These are phyloP conservation scores for Nixonia krombeini DNA, from an alignment of 1,140 invertebrate genomes.

Conservation along the genomic window DNA sequence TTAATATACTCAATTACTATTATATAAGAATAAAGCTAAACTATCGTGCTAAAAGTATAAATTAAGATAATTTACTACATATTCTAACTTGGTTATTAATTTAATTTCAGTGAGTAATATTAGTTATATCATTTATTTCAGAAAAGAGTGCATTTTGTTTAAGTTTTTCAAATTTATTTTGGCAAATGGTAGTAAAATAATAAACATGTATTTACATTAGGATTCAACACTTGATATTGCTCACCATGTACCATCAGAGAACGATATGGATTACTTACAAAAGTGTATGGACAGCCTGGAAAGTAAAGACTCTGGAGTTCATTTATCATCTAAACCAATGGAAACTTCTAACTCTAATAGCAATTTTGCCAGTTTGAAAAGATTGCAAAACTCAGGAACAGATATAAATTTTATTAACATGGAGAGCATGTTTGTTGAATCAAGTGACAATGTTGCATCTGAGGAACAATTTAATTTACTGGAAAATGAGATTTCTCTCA, in stretches of 20 bases:
- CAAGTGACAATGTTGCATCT: slow-evolving; percentile 28
- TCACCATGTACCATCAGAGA: slow-evolving; percentile 15
- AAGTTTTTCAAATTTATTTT: slow-evolving; percentile 5
- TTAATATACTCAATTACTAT: no score
- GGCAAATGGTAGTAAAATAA: no score
- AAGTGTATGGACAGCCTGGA: slow-evolving; percentile 45
- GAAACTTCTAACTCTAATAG: slow-evolving; percentile 33
- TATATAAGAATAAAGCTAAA: no score
- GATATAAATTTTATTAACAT: slow-evolving; percentile 46
- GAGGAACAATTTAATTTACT: slow-evolving; percentile 29
- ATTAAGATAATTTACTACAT: no score
- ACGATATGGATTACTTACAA: slow-evolving; percentile 39
- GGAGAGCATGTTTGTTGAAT: slow-evolving; percentile 37
- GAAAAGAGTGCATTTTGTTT: slow-evolving; percentile 9
- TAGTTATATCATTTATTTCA: no score
- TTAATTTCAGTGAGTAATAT: no score
- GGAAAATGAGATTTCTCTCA: slow-evolving; percentile 37
- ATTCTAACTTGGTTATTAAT: no score
- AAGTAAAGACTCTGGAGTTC: slow-evolving; percentile 44
- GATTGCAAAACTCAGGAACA: slow-evolving; percentile 26
- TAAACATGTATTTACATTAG: background rate
- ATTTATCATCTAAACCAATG: slow-evolving; percentile 32
- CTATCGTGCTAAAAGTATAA: no score
- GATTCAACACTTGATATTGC: slow-evolving; percentile 11
- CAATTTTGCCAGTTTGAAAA: slow-evolving; percentile 27